phyloP scores from a whole-genome alignment of 2,113 vertebrate species.

The Salvelinus alpinus region DNA sequence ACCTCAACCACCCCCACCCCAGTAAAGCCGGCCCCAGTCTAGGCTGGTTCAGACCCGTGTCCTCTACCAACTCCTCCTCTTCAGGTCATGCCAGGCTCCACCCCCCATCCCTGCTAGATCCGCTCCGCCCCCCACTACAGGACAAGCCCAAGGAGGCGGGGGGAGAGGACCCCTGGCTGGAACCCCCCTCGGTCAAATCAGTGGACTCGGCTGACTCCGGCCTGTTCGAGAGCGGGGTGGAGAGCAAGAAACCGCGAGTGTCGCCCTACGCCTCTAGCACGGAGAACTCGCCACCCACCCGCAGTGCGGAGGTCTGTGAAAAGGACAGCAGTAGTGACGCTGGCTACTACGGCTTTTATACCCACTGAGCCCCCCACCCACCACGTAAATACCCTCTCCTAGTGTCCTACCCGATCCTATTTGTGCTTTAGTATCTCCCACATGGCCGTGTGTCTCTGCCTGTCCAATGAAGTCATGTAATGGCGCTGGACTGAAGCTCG shows the following conservation, averaged over 20 bases:
- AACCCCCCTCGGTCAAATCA: slow-evolving; percentile 76
- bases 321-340: slow-evolving; percentile 79
- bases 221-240: slow-evolving; percentile 74
- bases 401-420: slow-evolving; percentile 9
- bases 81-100: slow-evolving; percentile 73
- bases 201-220: slow-evolving; percentile 82
- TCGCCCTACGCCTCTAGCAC: slow-evolving; percentile 87
- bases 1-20: slow-evolving; percentile 66
- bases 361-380: slow-evolving; percentile 70
- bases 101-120: slow-evolving; percentile 63
- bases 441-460: background rate
- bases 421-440: background rate
- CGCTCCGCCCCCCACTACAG: slow-evolving; percentile 64
- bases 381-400: slow-evolving; percentile 13
- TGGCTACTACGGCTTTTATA: slow-evolving; percentile 83
- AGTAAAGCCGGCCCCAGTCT: slow-evolving; percentile 78
- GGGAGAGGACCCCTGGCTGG: slow-evolving; percentile 79
- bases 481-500: slow-evolving; percentile 9
- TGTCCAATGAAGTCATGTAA: slow-evolving; percentile 19
- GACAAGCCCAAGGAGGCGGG: slow-evolving; percentile 82
- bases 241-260: slow-evolving; percentile 84
- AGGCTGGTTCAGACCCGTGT: slow-evolving; percentile 84
- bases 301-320: slow-evolving; percentile 76
- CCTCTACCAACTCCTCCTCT: slow-evolving; percentile 70
- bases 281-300: slow-evolving; percentile 82